phyloP scores from a whole-genome alignment of 2,113 vertebrate genomes.

The Mirounga angustirostris region DNA sequence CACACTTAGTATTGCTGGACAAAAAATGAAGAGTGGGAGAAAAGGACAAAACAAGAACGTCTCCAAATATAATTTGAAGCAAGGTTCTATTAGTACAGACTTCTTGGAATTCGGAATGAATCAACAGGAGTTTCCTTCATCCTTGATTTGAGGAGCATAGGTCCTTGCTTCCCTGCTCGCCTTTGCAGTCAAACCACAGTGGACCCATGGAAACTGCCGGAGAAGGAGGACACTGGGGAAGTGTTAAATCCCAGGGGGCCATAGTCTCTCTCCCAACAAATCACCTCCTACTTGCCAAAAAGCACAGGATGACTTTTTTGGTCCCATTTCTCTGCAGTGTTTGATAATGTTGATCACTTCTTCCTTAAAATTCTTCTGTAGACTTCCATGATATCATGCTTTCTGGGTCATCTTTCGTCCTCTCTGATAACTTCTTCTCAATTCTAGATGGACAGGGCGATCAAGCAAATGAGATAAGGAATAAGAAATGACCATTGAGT shows the following conservation, averaged over 20 bases:
- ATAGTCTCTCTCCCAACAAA: background rate
- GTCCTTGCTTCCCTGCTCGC: background rate
- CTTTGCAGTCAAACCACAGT: background rate
- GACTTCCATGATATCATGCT: background rate
- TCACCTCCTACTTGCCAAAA: background rate
- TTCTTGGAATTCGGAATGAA: background rate
- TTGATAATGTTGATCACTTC: background rate
- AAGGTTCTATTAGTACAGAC: background rate
- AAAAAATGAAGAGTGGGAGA: background rate
- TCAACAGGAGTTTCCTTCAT: background rate
- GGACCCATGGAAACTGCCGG: background rate
- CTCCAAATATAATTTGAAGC: background rate
- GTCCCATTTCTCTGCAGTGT: background rate
- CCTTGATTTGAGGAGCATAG: background rate
- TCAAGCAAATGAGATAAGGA: background rate
- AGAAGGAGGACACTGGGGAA: background rate
- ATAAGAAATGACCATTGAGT: background rate
- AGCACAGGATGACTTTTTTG: background rate
- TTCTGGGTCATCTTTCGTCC: background rate
- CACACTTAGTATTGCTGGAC: background rate
- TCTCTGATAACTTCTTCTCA: slow-evolving; percentile 17
- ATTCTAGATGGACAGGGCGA: background rate
- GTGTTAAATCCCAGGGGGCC: background rate
- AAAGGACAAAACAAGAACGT: background rate
- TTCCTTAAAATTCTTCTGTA: background rate